phyloP scores from a whole-genome alignment of 2,888 invertebrate genomes.

The Galeopsomyia nigrocyanea region DNA sequence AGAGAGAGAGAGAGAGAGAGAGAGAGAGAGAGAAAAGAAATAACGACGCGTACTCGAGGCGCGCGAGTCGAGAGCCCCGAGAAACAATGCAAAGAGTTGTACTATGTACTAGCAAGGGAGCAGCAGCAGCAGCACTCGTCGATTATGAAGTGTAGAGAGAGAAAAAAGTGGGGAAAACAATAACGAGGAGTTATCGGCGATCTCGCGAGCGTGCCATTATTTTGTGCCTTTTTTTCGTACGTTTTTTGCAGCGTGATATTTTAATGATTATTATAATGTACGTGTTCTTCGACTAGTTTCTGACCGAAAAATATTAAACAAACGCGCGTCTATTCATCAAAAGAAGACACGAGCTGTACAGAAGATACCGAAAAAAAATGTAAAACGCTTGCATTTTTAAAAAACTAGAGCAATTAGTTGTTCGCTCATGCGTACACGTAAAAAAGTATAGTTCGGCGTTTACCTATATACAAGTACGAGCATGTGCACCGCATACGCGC shows the following conservation, averaged over 20 bases:
- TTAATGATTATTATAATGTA: conserved; percentile 32
- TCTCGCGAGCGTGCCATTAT: conserved; percentile 37
- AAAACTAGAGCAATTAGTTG: conserved; percentile 34
- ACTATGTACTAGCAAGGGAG: not conserved
- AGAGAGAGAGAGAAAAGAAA: conserved; percentile 27
- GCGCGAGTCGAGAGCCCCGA: conserved; percentile 31
- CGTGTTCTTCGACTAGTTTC: not conserved
- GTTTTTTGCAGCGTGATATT: too few relatives aligned
- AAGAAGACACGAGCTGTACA: too few relatives aligned
- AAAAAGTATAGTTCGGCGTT: not conserved
- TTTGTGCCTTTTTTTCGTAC: not conserved
- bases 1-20: not conserved
- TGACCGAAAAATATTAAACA: too few relatives aligned
- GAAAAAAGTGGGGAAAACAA: conserved; percentile 26
- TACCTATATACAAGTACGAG: not conserved
- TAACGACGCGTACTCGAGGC: conserved; percentile 41
- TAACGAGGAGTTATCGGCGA: conserved; percentile 28
- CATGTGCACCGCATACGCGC: conserved; percentile 20
- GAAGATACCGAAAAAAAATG: too few relatives aligned
- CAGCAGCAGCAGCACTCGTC: not conserved
- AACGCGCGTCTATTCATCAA: too few relatives aligned
- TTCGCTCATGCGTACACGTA: conserved; percentile 33
- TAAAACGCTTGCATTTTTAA: not conserved
- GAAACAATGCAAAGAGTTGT: conserved; percentile 22
- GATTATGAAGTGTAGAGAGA: conserved; percentile 9